A percentile compares a stretch with the other conserved stretches of the same genome.
These are phyloP conservation scores for Poliocrania exsul DNA, from an alignment of 2,797 vertebrate species.

Conservation along the genomic window DNA sequence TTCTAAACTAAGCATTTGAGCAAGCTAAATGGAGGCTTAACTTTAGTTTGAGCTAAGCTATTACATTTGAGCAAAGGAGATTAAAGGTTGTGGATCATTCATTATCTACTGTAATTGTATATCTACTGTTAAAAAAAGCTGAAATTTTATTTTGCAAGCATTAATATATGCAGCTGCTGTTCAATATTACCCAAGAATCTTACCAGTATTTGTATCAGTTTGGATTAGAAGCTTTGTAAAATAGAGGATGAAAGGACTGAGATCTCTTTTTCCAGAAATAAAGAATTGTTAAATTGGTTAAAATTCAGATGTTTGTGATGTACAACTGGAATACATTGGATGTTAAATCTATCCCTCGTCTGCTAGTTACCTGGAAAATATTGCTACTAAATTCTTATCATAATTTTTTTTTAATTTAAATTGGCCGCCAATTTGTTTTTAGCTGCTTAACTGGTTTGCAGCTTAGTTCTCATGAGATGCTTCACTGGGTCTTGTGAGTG, in stretches of 20 bases:
- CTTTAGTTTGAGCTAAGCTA: background rate
- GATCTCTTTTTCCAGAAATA: background rate
- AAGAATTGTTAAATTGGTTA: background rate
- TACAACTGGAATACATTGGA: background rate
- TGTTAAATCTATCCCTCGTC: background rate
- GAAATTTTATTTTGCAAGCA: background rate
- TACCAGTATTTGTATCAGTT: background rate
- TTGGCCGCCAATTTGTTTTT: background rate
- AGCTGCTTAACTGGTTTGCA: background rate
- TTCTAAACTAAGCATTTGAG: background rate
- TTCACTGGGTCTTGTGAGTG: conserved; percentile 24
- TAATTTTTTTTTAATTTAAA: background rate
- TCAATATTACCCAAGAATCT: background rate
- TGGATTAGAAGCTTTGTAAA: background rate
- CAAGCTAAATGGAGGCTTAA: background rate
- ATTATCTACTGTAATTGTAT: background rate
- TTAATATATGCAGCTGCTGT: background rate
- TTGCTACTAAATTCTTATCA: background rate
- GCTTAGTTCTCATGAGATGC: conserved; percentile 30
- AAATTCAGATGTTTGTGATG: conserved; percentile 27
- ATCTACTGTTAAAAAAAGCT: background rate
- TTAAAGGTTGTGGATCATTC: background rate
- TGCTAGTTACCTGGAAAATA: background rate
- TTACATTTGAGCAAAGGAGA: background rate
- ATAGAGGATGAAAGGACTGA: background rate